Conservation (phyloP, 2,888 invertebrate genomes). For the Tineola bisselliella region DNA sequence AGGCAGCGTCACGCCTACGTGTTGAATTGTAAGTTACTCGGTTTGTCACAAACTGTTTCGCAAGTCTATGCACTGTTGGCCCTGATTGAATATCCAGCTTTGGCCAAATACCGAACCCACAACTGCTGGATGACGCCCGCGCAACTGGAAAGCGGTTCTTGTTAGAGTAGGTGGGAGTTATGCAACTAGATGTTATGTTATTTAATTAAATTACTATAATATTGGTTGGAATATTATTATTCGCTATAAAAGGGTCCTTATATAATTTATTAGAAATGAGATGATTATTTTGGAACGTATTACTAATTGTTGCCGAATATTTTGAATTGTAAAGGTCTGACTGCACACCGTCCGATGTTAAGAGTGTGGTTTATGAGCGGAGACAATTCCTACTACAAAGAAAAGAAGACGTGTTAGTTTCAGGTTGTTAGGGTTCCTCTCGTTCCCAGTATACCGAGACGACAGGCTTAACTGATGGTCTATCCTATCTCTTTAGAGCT, state of each 20-base stretch:
- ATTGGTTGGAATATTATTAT: not conserved
- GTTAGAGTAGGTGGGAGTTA: not conserved
- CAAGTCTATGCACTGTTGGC: constrained; percentile 36
- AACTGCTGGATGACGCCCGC: not conserved
- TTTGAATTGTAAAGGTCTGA: too few relatives aligned
- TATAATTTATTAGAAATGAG: too few relatives aligned
- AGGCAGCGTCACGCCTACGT: constrained; percentile 43
- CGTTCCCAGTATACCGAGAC: too few relatives aligned
- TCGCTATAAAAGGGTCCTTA: not conserved
- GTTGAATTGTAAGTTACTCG: constrained; percentile 22
- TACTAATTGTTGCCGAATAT: too few relatives aligned
- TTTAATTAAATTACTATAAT: not conserved
- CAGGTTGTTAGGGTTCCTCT: too few relatives aligned
- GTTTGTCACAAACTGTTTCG: constrained; percentile 38
- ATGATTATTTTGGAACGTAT: too few relatives aligned
- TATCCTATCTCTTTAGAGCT: too few relatives aligned
- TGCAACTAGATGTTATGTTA: not conserved
- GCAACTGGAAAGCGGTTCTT: constrained; percentile 1
- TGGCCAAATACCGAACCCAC: constrained; percentile 10
- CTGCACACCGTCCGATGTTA: too few relatives aligned
- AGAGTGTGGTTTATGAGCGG: too few relatives aligned
- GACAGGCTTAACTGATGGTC: too few relatives aligned
- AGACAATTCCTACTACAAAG: too few relatives aligned
- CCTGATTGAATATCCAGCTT: constrained; percentile 19
- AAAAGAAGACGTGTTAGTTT: too few relatives aligned